Evolutionary conservation across 2,888 invertebrate species (phyloP).

Genomic region (Eupeodes latifasciatus): DNA sequence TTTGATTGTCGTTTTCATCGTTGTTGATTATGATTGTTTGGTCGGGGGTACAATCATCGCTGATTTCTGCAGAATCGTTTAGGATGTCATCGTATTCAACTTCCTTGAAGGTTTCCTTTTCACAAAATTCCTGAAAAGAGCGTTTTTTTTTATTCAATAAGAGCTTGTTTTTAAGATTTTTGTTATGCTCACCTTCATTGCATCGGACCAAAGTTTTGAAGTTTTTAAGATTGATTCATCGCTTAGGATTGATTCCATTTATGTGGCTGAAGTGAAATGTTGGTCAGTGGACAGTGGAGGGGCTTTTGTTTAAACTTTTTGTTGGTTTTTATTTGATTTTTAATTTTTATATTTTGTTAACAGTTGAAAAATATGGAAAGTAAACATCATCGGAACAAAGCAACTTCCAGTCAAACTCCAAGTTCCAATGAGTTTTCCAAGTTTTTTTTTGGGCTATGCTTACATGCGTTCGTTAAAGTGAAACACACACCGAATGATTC

Average conservation of each 20-base stretch:
- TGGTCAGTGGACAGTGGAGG: not conserved
- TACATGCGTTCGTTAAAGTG: not conserved
- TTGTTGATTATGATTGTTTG: not conserved
- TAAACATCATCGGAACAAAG: not conserved
- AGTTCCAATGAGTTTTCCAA: not conserved
- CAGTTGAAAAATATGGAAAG: not conserved
- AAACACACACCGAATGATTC: too few species aligned
- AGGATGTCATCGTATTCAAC: not conserved
- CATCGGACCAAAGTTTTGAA: slow-evolving; percentile 80
- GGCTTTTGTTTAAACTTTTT: not conserved
- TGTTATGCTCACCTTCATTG: slow-evolving; percentile 78
- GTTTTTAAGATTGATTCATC: slow-evolving; percentile 78
- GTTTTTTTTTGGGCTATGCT: not conserved
- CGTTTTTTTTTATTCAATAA: not conserved
- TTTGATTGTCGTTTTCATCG: not conserved
- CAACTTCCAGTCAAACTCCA: not conserved
- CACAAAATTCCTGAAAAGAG: not conserved
- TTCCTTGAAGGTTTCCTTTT: slow-evolving; percentile 60
- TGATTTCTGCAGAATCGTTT: slow-evolving; percentile 48
- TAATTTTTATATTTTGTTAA: slow-evolving; percentile 11
- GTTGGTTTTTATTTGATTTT: not conserved
- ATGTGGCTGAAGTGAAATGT: too few species aligned
- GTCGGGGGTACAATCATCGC: slow-evolving; percentile 59
- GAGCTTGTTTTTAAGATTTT: not conserved
- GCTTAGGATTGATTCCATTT: slow-evolving; percentile 13